Percentiles rank a stretch among this genome's conserved stretches.
These are phyloP conservation scores for Sicus ferrugineus DNA, from an alignment of 2,888 invertebrate genomes.

Conservation along the genomic window DNA sequence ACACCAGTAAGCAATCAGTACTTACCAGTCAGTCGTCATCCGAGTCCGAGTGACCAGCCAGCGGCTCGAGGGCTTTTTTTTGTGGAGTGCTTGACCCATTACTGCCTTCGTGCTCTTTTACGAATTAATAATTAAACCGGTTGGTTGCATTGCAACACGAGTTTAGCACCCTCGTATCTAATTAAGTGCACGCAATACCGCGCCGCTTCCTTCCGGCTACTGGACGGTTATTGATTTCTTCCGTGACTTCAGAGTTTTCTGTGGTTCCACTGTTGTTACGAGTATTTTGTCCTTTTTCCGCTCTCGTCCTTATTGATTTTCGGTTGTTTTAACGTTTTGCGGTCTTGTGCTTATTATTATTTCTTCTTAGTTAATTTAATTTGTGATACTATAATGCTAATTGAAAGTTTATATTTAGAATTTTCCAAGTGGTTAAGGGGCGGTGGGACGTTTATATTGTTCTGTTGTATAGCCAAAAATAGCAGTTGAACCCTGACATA, in stretches of 20 bases:
- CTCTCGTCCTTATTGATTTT: not conserved
- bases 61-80: not conserved
- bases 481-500: no score
- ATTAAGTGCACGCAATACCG: constrained; percentile 29
- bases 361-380: constrained; percentile 1
- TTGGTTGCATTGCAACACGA: constrained; percentile 10
- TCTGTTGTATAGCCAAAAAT: no score
- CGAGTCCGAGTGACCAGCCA: constrained; percentile 1
- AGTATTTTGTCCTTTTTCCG: not conserved
- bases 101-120: not conserved
- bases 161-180: constrained; percentile 25
- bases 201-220: constrained; percentile 1
- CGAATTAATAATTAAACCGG: constrained; percentile 7
- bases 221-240: constrained; percentile 23
- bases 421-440: no score
- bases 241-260: constrained; percentile 13
- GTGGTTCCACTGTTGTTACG: not conserved
- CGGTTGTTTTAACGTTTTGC: not conserved
- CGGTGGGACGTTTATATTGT: no score
- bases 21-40: not conserved
- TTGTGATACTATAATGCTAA: constrained; percentile 14
- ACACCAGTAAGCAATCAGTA: not conserved
- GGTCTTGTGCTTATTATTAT: not conserved
- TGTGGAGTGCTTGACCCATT: constrained; percentile 17
- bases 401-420: constrained; percentile 14